Evolutionary conservation across 2,113 vertebrate species (phyloP).

Genomic region (Campylomormyrus tamandua): DNA sequence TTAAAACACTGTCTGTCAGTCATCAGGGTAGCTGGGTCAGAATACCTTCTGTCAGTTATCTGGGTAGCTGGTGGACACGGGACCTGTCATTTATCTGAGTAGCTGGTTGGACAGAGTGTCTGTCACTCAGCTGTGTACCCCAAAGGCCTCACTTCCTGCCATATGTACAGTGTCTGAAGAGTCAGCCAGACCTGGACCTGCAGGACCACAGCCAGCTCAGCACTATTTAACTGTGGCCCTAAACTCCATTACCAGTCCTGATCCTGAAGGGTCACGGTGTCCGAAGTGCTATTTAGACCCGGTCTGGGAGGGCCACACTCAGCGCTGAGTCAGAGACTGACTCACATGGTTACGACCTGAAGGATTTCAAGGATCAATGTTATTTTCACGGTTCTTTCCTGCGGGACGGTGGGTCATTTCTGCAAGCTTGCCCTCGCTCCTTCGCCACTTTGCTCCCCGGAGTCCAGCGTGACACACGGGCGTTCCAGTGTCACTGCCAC

Average conservation of each 20-base stretch:
- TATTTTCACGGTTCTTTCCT: slow-evolving; percentile 72
- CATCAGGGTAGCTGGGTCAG: not conserved
- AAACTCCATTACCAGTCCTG: not conserved
- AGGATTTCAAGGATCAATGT: slow-evolving; percentile 8
- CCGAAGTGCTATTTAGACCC: not conserved
- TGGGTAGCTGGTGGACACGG: not conserved
- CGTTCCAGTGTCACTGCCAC: not conserved
- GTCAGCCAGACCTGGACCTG: not conserved
- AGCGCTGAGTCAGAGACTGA: not conserved
- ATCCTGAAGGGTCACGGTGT: not conserved
- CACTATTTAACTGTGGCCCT: not conserved
- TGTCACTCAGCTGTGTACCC: not conserved
- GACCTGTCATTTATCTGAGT: not conserved
- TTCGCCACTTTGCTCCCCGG: not conserved
- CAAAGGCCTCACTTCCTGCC: not conserved
- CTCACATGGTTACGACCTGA: not conserved
- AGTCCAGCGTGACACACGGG: not conserved
- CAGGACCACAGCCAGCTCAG: not conserved
- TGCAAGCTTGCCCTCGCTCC: not conserved
- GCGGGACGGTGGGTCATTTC: slow-evolving; percentile 50
- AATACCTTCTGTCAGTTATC: not conserved
- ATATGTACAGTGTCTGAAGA: not conserved
- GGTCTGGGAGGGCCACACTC: not conserved
- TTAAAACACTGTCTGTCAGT: not conserved
- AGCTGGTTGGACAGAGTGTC: not conserved